Percentiles rank a stretch among this genome's conserved stretches.
These are phyloP conservation scores for Pao palembangensis DNA, from an alignment of 2,113 vertebrate species.

Conservation along the genomic window DNA sequence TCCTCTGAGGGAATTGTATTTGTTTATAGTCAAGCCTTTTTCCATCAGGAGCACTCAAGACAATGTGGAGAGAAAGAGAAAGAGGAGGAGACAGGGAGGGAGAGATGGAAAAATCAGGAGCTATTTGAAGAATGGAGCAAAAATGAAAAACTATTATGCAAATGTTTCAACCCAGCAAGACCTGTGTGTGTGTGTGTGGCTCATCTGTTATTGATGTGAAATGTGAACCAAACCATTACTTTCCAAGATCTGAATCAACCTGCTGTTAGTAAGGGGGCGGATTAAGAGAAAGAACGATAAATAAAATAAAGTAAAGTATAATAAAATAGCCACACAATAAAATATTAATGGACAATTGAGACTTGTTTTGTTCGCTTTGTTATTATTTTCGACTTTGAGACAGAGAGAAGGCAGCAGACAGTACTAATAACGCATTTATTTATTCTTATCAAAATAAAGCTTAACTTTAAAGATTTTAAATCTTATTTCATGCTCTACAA, in stretches of 20 bases:
- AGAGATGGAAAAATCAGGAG: slow-evolving; percentile 51
- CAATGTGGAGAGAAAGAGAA: slow-evolving; percentile 41
- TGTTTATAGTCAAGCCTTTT: slow-evolving; percentile 64
- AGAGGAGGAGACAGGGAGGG: slow-evolving; percentile 51
- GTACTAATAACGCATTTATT: not conserved
- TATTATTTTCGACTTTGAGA: not conserved
- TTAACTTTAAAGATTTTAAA: not conserved
- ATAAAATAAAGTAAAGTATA: not conserved
- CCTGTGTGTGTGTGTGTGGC: slow-evolving; percentile 82
- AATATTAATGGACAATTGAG: not conserved
- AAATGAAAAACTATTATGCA: slow-evolving; percentile 98
- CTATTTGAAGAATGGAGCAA: slow-evolving; percentile 60
- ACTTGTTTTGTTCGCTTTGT: not conserved
- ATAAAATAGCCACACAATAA: not conserved
- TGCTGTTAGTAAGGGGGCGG: slow-evolving; percentile 22
- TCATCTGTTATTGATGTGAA: slow-evolving; percentile 99
- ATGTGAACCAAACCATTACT: slow-evolving; percentile 90
- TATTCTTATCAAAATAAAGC: not conserved
- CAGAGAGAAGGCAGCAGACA: not conserved
- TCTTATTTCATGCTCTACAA: not conserved
- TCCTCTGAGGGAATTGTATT: slow-evolving; percentile 65
- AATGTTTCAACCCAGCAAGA: slow-evolving; percentile 88
- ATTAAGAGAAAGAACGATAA: not conserved
- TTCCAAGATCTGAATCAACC: slow-evolving; percentile 63
- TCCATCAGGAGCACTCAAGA: slow-evolving; percentile 62